phyloP scores from a whole-genome alignment of 2,113 vertebrate species.

The Oceanites oceanicus region DNA sequence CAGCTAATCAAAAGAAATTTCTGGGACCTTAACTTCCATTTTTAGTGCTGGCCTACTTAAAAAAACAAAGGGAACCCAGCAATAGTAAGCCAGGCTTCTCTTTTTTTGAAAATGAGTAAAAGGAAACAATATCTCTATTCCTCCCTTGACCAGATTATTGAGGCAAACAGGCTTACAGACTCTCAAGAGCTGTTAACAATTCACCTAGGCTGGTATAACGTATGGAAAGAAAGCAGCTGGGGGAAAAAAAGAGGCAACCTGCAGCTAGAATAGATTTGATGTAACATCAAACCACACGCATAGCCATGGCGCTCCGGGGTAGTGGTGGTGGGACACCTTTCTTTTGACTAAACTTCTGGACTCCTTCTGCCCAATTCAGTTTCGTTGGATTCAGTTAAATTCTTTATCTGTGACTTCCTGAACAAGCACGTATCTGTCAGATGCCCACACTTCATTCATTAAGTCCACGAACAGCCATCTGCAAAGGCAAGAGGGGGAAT shows the following conservation, averaged over 20 bases:
- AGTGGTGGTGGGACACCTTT: neutral
- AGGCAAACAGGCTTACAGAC: neutral
- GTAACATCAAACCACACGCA: neutral
- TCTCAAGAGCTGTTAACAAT: neutral
- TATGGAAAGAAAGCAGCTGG: neutral
- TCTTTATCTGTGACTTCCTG: neutral
- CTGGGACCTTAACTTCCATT: neutral
- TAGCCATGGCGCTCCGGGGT: rapidly evolving
- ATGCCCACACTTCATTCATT: neutral
- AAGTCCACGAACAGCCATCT: neutral
- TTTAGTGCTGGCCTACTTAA: conserved; percentile 18
- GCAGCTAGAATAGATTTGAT: neutral
- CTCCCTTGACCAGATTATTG: neutral
- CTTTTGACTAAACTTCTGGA: neutral
- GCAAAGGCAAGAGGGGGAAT: neutral
- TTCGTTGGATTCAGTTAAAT: neutral
- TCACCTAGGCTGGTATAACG: neutral
- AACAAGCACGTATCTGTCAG: neutral
- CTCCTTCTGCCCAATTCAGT: neutral
- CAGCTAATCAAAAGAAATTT: conserved; percentile 4
- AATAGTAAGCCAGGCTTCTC: neutral
- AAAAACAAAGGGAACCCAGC: neutral
- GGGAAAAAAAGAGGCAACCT: neutral
- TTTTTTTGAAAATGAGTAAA: neutral
- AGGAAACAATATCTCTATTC: neutral